phyloP scores from a whole-genome alignment of 2,113 vertebrate species.

The Crotalus viridis region DNA sequence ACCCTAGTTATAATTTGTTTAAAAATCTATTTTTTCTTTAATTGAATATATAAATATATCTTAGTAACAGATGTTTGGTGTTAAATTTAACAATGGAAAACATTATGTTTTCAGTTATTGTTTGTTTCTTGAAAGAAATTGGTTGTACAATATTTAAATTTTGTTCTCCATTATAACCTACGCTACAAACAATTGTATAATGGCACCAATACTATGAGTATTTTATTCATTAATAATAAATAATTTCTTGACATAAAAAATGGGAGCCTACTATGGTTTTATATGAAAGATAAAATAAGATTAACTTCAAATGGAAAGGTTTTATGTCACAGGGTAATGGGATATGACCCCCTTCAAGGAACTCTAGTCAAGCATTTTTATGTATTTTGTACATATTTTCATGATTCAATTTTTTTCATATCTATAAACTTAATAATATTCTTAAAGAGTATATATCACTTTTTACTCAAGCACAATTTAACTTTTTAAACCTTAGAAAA shows the following conservation, averaged over 20 bases:
- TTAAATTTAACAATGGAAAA: background rate
- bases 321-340: background rate
- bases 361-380: background rate
- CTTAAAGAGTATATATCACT: background rate
- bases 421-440: background rate
- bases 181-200: background rate
- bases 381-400: background rate
- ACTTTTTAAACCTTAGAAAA: background rate
- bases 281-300: rapidly evolving
- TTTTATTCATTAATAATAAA: background rate
- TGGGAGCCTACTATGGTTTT: constrained; percentile 10
- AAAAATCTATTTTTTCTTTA: background rate
- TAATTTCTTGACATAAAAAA: background rate
- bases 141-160: background rate
- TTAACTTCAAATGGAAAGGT: constrained; percentile 8
- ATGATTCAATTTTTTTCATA: background rate
- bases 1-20: background rate
- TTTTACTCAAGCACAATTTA: background rate
- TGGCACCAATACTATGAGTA: background rate
- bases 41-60: background rate
- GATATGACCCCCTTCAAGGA: background rate
- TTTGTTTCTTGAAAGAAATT: background rate
- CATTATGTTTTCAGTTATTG: background rate
- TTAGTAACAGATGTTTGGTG: background rate
- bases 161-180: background rate